Base-by-base conservation (phyloP, 2,888 invertebrate species). In the Flexamia atlantica region DNA sequence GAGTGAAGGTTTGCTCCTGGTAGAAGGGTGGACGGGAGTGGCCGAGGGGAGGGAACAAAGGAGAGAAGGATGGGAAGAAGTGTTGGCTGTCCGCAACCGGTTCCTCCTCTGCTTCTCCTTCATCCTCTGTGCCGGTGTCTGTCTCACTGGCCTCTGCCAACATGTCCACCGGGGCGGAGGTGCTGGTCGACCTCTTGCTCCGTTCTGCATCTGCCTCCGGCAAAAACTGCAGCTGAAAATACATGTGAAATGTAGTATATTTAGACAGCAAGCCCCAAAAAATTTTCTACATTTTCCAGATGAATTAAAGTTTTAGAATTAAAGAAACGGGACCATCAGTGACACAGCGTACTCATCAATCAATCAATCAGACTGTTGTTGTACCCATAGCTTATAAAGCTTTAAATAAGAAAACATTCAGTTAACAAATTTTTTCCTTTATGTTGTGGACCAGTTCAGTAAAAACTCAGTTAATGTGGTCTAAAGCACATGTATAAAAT, bases 61-160 rank as follows among this genome's bases (percentile, higher is more conserved):
- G 94, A 1, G 94, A 93, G 89, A 95, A 97, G 0, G 95, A 93
- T 0, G 96, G 96, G 90, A 95, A 96, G 90, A 95, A 96, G 82
- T 88, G 88, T 86, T 89, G 89, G 23, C 86, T 85, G 70, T 87
- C 87, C 10, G 86, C 85, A 12, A 82, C 72, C 25, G 76, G 82
- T 60, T 81, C 84, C 14, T 84, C 79, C 64, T 82, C 84, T 64
- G 74, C 57, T 46, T 83, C 84, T 10, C 83, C 79, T 60, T 86
- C 84, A 4, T 76, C 80, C 7, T 60, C 76, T 2, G 23, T 50
- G 42, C 79, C 84, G 32, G 76, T 46, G 23, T 53, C 53, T 64
- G 64, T 30, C 28, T 64, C 64, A 64, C 64, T 64, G 74, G 70
- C 70, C 40, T 70, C 70, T 4, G 70, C 70, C 20, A 70, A 1